Base-by-base conservation (phyloP, 2,888 invertebrate genomes). In the Agonopterix subpropinquella region DNA sequence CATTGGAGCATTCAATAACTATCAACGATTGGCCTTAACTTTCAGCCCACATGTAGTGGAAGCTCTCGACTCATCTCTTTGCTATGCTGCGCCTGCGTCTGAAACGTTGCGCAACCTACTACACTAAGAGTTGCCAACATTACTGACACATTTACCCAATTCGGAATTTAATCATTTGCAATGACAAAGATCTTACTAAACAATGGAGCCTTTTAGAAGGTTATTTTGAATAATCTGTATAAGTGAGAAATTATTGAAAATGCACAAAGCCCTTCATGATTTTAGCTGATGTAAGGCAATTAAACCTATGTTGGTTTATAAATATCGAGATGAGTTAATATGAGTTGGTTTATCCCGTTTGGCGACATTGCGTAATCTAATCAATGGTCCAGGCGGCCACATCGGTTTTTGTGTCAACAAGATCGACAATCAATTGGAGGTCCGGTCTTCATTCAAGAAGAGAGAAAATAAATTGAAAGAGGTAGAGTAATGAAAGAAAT, bases 311-410 rank as follows among this genome's bases (percentile, higher is more conserved):
- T 18, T 18, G 28, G 28, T 28, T 28, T 28, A 28, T 28, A 28
- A 28, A 28, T 28, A n/a, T n/a, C n/a, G n/a, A n/a, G n/a, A n/a
- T n/a, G n/a, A n/a, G n/a, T n/a, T n/a, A n/a, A n/a, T n/a, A n/a
- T n/a, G n/a, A n/a, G n/a, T n/a, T n/a, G n/a, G n/a, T n/a, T n/a
- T n/a, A n/a, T 79, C 84, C 86, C 80, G 87, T 86, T 80, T 70
- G 75, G 82, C 78, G 73, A 72, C 83, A 83, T 86, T 81, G 80
- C 77, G 80, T 80, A 84, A 86, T 85, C 79, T 80, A 80, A 82
- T 82, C 85, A 86, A 80, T 84, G 83, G 79, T 83, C 77, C 77
- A 68, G 77, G 64, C 68, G 51, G 71, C 73, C 76, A 70, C 73
- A 58, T 72, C 79, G 62, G 52, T 76, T 79, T 81, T 77, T 75